These are phyloP conservation scores for Forbesichthys agassizii DNA, from an alignment of 2,113 vertebrate genomes.

Conservation along the genomic window DNA sequence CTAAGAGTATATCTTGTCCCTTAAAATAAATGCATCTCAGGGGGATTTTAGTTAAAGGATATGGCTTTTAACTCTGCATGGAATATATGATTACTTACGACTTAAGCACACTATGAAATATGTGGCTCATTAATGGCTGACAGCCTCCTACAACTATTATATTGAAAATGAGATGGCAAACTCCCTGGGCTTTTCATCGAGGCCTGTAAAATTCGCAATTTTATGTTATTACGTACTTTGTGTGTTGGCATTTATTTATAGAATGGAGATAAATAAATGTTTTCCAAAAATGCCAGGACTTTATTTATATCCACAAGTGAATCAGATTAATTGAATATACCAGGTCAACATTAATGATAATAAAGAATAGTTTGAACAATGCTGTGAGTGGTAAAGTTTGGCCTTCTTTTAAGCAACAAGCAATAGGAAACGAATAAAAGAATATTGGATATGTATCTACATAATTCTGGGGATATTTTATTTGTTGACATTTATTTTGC, in stretches of 20 bases:
- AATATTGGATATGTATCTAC: neutral
- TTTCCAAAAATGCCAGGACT: constrained; percentile 23
- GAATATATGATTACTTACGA: neutral
- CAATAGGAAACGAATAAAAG: constrained; percentile 5
- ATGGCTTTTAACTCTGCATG: constrained; percentile 12
- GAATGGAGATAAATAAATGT: constrained; percentile 8
- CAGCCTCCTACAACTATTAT: constrained; percentile 18
- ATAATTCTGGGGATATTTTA: constrained; percentile 11
- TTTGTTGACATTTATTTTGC: constrained; percentile 14
- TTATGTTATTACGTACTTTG: constrained; percentile 26
- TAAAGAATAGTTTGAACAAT: neutral
- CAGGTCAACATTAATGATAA: neutral
- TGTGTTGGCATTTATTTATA: constrained; percentile 19
- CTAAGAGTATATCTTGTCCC: constrained; percentile 30
- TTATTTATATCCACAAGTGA: constrained; percentile 18
- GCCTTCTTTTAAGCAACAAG: constrained; percentile 15
- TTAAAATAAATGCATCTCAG: constrained; percentile 17
- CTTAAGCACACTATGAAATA: neutral
- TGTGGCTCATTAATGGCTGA: constrained; percentile 11
- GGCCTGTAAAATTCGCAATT: constrained; percentile 23
- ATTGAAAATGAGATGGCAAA: constrained; percentile 30
- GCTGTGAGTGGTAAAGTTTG: constrained; percentile 14
- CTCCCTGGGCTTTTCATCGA: constrained; percentile 34
- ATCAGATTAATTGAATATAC: constrained; percentile 22
- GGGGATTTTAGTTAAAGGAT: constrained; percentile 12